Evolutionary conservation across 1,140 invertebrate genomes (phyloP), one percentile per base, ranked within the genome.

Genomic region (Orchestia grillus): DNA sequence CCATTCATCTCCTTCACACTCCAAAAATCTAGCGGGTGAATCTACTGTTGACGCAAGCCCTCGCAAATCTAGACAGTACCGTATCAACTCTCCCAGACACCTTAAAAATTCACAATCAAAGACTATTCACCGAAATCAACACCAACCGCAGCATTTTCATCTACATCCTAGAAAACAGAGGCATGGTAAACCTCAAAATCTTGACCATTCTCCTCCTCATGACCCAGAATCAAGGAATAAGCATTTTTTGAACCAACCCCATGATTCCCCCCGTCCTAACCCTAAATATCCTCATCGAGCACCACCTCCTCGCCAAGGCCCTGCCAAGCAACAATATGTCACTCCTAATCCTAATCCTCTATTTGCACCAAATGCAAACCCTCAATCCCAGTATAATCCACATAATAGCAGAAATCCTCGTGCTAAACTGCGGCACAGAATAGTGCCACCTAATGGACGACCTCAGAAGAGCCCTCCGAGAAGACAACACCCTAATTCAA

Each of bases 401-500:
- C 92, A 44, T 47, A 19, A 94, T 45, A 8, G 19, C 15, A 47
- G 44, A 44, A 94, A 94, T 94, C 92, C 92, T 40, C 92, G 47
- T 40, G 19, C 23, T 94, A 94, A 94, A 47, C 44, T 94, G 19
- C 43, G 44, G 16, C 92, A 94, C 41, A 44, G 47, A 19, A 15
- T 44, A n/a, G 44, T 40, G 40, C 44, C 44, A 47, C 41, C 88
- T 8, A 90, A 90, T 42, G 88, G 36, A 45, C 6, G 23, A 44
- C 92, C 92, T n/a, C 44, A n/a, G 4, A 42, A 6, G 11, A 92
- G 44, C 44, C 8, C 41, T 44, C n/a, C 36, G 8, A 42, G 44
- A 94, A 11, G 92, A 44, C 92, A 44, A 44, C 92, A 94, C 44
- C 92, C 92, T 41, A 94, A 94, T 94, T 40, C 43, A 44, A 47